A percentile compares a stretch with the other conserved stretches of the same genome.
Evolutionary conservation across 2,113 vertebrate genomes (phyloP).

Genomic region (Neogobius melanostomus): DNA sequence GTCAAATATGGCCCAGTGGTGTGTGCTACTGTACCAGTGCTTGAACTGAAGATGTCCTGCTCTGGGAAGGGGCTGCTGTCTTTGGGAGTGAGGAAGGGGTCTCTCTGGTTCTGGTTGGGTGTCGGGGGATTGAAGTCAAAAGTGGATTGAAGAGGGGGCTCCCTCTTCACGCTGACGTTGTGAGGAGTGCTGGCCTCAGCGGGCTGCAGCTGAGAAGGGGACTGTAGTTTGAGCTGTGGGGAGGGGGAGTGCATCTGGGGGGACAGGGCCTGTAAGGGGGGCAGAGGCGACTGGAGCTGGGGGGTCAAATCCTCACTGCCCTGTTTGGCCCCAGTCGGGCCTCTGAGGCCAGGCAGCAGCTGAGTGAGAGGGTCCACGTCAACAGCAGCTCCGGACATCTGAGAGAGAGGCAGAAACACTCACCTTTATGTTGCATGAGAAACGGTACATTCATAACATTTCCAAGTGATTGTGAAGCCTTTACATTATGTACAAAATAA

Average conservation of each 20-base stretch:
- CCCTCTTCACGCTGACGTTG: conserved; percentile 78
- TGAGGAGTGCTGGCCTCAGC: conserved; percentile 71
- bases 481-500: neutral
- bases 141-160: conserved; percentile 68
- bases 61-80: conserved; percentile 76
- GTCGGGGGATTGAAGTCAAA: conserved; percentile 82
- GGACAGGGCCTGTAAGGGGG: conserved; percentile 57
- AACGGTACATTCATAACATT: neutral
- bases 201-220: conserved; percentile 68
- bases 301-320: conserved; percentile 47
- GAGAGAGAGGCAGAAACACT: conserved; percentile 2
- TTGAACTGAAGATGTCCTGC: conserved; percentile 75
- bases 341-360: conserved; percentile 84
- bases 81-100: conserved; percentile 76
- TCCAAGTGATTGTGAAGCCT: neutral
- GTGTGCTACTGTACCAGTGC: conserved; percentile 68
- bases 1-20: no score
- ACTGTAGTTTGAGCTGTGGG: conserved; percentile 60
- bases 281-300: conserved; percentile 53
- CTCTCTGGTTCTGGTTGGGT: conserved; percentile 68
- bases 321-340: conserved; percentile 73
- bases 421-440: no score
- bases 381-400: conserved; percentile 72
- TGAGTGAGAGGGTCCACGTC: conserved; percentile 86
- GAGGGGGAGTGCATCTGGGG: conserved; percentile 60